Percentiles rank a stretch among this genome's conserved stretches.
Conservation (phyloP, 1,140 invertebrate species). For the Eciton burchellii region DNA sequence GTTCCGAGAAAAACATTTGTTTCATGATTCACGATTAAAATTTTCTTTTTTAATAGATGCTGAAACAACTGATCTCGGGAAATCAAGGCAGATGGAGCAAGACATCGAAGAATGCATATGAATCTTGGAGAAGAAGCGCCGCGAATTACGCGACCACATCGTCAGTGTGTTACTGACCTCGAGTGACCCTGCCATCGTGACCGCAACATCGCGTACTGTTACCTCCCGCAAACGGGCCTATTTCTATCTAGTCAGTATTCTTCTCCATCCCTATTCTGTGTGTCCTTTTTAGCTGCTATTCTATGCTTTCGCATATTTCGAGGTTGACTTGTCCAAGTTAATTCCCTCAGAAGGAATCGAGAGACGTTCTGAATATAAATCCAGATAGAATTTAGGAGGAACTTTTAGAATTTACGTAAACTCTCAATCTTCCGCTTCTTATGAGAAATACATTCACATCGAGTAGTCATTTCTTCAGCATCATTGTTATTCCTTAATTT, state of each 20-base stretch:
- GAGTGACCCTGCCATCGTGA: slow-evolving; percentile 83
- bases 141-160: slow-evolving; percentile 64
- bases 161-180: slow-evolving; percentile 85
- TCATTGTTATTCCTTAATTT: not conserved
- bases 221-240: slow-evolving; percentile 77
- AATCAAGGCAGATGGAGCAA: not conserved
- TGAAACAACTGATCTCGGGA: not conserved
- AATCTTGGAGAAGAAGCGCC: slow-evolving; percentile 50
- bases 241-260: slow-evolving; percentile 47
- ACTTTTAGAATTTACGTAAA: not conserved
- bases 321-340: not conserved
- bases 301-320: not conserved
- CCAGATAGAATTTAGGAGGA: not conserved
- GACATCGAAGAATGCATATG: slow-evolving; percentile 27
- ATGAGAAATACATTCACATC: not conserved
- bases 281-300: slow-evolving; percentile 15
- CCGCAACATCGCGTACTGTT: slow-evolving; percentile 79
- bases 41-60: not conserved
- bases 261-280: slow-evolving; percentile 21
- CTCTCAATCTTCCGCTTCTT: slow-evolving; percentile 10
- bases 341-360: not conserved
- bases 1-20: not conserved
- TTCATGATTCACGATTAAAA: slow-evolving; percentile 1
- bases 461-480: not conserved
- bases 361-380: not conserved